Evolutionary conservation across 2,888 invertebrate genomes (phyloP).

Genomic region (Tenthredo scrophulariae): DNA sequence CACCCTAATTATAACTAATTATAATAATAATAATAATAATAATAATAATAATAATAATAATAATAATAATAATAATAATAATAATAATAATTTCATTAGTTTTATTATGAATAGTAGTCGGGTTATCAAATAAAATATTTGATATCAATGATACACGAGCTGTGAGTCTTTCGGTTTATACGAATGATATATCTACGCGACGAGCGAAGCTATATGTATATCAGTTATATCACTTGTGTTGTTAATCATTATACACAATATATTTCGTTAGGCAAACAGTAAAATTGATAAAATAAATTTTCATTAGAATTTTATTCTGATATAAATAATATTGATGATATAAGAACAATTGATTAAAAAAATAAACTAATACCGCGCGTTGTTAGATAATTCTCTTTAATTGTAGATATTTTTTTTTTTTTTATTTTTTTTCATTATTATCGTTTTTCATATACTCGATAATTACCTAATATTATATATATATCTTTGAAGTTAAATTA

Average conservation of each 20-base stretch:
- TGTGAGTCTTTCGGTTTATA: constrained; percentile 2
- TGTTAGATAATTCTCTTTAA: background rate
- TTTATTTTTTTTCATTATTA: background rate
- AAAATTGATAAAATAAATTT: constrained; percentile 13
- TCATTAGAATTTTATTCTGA: background rate
- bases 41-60: constrained; percentile 30
- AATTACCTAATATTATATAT: background rate
- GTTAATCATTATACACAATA: too few relatives aligned
- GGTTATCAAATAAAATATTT: constrained; percentile 42
- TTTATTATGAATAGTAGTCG: constrained; percentile 32
- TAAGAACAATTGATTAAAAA: background rate
- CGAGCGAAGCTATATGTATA: background rate
- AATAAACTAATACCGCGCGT: background rate
- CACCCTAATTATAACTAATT: constrained; percentile 41
- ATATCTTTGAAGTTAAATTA: background rate
- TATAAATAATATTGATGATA: background rate
- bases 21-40: constrained; percentile 6
- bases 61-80: constrained; percentile 36
- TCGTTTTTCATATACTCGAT: background rate
- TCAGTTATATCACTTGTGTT: background rate
- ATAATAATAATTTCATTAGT: constrained; percentile 41
- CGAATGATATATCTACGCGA: background rate
- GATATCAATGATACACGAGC: constrained; percentile 27
- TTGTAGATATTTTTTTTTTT: background rate
- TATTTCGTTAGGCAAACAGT: constrained; percentile 10